Evolutionary conservation across 1,140 invertebrate species (phyloP).

Genomic region (Eupristina koningsbergeri): DNA sequence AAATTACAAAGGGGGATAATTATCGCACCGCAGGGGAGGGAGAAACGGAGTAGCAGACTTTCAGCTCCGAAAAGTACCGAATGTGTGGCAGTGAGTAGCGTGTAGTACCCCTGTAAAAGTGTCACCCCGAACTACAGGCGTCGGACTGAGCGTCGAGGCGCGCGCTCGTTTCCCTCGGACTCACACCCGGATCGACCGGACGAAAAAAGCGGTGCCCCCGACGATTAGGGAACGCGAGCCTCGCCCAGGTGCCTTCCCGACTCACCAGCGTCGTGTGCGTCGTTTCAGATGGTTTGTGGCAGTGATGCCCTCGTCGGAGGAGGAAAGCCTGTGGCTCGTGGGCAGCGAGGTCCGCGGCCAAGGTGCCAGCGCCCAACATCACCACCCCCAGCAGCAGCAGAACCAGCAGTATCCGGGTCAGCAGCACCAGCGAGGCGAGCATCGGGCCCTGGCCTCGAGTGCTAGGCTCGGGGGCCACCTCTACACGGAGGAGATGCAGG

Average conservation of each 20-base stretch:
- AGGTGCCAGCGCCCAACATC: conserved; percentile 56
- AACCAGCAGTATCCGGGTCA: conserved; percentile 4
- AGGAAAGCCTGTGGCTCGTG: conserved; percentile 70
- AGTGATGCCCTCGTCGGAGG: conserved; percentile 70
- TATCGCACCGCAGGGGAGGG: too few species aligned
- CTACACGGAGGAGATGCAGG: conserved; percentile 67
- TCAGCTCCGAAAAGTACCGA: too few species aligned
- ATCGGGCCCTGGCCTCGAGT: not conserved
- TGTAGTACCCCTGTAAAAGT: conserved; percentile 2
- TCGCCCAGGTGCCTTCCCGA: not conserved
- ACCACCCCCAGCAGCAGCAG: conserved; percentile 51
- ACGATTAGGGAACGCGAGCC: not conserved
- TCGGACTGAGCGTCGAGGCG: not conserved
- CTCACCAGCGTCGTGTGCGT: not conserved
- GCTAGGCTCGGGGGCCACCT: conserved; percentile 42
- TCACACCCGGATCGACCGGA: not conserved
- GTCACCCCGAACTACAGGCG: not conserved
- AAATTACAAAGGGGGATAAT: too few species aligned
- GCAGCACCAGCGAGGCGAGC: conserved; percentile 16
- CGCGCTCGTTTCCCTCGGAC: conserved; percentile 11
- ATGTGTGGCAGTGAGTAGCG: too few species aligned
- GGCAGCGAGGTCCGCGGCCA: conserved; percentile 63
- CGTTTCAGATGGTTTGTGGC: conserved; percentile 65
- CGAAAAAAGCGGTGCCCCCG: not conserved
- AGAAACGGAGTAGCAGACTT: too few species aligned